phyloP scores from a whole-genome alignment of 2,888 invertebrate species.

The Plutella xylostella region DNA sequence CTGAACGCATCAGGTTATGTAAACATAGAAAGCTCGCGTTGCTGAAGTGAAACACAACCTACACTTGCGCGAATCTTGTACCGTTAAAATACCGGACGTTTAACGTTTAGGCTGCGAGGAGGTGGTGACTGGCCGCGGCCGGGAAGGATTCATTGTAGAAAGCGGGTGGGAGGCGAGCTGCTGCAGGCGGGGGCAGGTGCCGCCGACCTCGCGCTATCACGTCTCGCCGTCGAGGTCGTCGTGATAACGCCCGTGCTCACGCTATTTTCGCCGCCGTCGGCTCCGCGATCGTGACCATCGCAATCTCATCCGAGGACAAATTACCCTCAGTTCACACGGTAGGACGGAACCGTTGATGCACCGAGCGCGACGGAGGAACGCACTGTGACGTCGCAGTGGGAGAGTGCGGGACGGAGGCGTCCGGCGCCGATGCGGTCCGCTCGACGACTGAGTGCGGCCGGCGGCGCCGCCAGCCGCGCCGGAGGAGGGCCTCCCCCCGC shows the following conservation, averaged over 20 bases:
- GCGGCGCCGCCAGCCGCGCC: constrained; percentile 15
- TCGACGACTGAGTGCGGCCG: constrained; percentile 54
- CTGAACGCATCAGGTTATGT: background rate
- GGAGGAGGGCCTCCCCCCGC: constrained; percentile 3
- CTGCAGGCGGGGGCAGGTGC: constrained; percentile 43
- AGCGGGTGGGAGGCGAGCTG: constrained; percentile 13
- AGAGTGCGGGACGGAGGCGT: constrained; percentile 27
- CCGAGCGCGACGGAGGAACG: constrained; percentile 19
- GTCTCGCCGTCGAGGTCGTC: constrained; percentile 61
- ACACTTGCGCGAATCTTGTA: background rate
- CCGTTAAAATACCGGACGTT: background rate
- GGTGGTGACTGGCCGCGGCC: constrained; percentile 19
- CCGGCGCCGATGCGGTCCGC: constrained; percentile 58
- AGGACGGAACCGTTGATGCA: too few relatives aligned
- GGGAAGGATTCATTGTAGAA: background rate
- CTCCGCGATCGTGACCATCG: constrained; percentile 49
- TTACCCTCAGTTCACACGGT: constrained; percentile 26
- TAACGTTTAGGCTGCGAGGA: constrained; percentile 5
- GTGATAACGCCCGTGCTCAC: constrained; percentile 49
- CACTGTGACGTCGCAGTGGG: constrained; percentile 10
- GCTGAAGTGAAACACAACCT: background rate
- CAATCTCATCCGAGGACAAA: constrained; percentile 43
- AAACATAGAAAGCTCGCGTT: constrained; percentile 1
- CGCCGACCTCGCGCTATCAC: constrained; percentile 65
- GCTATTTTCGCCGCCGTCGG: constrained; percentile 53